phyloP scores from a whole-genome alignment of 2,888 invertebrate genomes.

The Torymus auratus region DNA sequence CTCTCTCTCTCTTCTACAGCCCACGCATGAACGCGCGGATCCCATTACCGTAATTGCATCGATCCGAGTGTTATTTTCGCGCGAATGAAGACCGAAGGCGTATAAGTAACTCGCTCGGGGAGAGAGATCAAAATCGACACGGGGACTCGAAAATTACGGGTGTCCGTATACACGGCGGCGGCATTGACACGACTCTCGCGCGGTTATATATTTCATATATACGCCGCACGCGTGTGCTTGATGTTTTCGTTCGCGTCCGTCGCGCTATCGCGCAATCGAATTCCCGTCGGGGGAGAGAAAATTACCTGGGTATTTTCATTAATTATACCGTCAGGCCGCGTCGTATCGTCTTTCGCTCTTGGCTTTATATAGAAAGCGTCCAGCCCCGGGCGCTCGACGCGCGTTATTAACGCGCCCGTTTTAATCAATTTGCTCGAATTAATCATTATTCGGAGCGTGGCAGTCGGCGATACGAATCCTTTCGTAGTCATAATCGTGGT shows the following conservation, averaged over 20 bases:
- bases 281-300: constrained; percentile 10
- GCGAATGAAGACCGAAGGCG: constrained; percentile 33
- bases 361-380: not conserved
- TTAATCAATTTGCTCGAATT: constrained; percentile 2
- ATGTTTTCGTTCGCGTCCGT: not conserved
- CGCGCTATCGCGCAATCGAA: constrained; percentile 6
- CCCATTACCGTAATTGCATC: constrained; percentile 59
- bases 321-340: constrained; percentile 6
- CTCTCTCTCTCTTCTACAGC: too few species aligned
- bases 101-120: constrained; percentile 1
- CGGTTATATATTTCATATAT: constrained; percentile 13
- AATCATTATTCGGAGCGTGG: constrained; percentile 4
- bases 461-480: too few species aligned
- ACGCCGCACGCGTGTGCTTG: not conserved
- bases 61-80: constrained; percentile 47
- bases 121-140: constrained; percentile 48
- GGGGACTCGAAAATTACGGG: constrained; percentile 55
- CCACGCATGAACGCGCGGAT: constrained; percentile 17
- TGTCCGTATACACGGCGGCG: constrained; percentile 4
- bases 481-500: too few species aligned
- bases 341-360: not conserved
- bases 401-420: not conserved
- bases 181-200: constrained; percentile 51
- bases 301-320: constrained; percentile 33
- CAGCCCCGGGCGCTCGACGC: not conserved